phyloP scores from a whole-genome alignment of 2,888 invertebrate genomes.

The Epiblema foenella region DNA sequence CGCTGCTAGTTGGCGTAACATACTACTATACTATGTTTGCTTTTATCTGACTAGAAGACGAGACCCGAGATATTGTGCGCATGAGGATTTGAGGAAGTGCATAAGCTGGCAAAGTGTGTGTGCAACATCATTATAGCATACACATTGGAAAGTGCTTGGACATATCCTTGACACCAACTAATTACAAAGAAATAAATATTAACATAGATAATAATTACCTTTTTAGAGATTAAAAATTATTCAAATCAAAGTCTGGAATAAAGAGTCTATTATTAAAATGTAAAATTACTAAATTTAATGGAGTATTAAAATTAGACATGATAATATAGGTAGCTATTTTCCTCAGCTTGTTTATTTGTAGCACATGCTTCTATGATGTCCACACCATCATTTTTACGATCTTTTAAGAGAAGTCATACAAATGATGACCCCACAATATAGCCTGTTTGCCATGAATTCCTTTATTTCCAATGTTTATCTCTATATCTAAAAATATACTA shows the following conservation, averaged over 20 bases:
- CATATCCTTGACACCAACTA: slow-evolving; percentile 39
- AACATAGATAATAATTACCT: slow-evolving; percentile 39
- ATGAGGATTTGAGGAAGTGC: too few relatives aligned
- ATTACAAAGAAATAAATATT: slow-evolving; percentile 32
- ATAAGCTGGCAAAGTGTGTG: too few relatives aligned
- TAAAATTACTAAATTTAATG: slow-evolving; percentile 46
- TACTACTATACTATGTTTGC: too few relatives aligned
- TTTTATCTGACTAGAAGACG: too few relatives aligned
- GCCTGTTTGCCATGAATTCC: too few relatives aligned
- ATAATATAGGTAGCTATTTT: slow-evolving; percentile 39
- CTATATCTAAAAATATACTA: background rate
- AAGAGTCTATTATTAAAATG: slow-evolving; percentile 57
- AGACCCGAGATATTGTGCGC: too few relatives aligned
- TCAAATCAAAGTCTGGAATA: slow-evolving; percentile 62
- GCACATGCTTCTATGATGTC: slow-evolving; percentile 11
- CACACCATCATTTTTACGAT: background rate
- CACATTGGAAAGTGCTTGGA: background rate
- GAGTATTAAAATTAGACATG: slow-evolving; percentile 37
- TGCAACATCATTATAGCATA: too few relatives aligned
- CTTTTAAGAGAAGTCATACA: background rate
- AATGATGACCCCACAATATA: too few relatives aligned
- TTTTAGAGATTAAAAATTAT: slow-evolving; percentile 38
- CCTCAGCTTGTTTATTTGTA: slow-evolving; percentile 33
- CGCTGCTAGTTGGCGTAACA: too few relatives aligned
- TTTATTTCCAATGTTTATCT: background rate